Evolutionary conservation across 1,140 invertebrate genomes (phyloP).

Genomic region (Trichonephila clavata): DNA sequence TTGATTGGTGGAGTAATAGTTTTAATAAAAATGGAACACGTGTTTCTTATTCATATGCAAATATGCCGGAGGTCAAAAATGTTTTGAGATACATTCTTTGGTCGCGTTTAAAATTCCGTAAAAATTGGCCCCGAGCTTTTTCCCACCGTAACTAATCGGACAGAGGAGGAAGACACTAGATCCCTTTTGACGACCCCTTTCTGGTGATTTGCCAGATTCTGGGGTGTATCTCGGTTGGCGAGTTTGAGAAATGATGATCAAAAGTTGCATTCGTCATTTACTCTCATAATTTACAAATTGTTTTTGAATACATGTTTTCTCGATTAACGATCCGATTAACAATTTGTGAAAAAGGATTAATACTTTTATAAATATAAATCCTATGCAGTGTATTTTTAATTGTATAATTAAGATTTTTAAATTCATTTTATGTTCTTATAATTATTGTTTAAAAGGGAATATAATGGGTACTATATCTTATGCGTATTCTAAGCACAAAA

Average conservation of each 20-base stretch:
- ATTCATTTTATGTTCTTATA: too few relatives aligned
- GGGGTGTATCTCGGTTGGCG: neutral
- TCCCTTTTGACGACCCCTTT: neutral
- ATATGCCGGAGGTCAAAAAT: neutral
- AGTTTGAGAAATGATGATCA: neutral
- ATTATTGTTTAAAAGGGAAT: too few relatives aligned
- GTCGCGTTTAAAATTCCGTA: conserved; percentile 47
- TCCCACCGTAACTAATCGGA: conserved; percentile 52
- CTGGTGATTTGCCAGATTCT: neutral
- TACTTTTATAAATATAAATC: too few relatives aligned
- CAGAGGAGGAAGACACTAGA: conserved; percentile 35
- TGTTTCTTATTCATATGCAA: conserved; percentile 56
- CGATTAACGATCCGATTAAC: too few relatives aligned
- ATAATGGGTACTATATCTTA: too few relatives aligned
- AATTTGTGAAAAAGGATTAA: too few relatives aligned
- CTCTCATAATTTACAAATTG: too few relatives aligned
- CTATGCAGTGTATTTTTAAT: too few relatives aligned
- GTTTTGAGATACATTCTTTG: conserved; percentile 29
- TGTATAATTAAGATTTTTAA: too few relatives aligned
- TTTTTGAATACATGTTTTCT: too few relatives aligned
- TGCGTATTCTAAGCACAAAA: too few relatives aligned
- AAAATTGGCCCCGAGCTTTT: conserved; percentile 34
- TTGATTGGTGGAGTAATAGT: conserved; percentile 29
- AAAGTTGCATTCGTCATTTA: too few relatives aligned
- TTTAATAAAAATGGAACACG: conserved; percentile 55